Evolutionary conservation across 2,888 invertebrate genomes (phyloP).

Genomic region (Lymantria dispar): DNA sequence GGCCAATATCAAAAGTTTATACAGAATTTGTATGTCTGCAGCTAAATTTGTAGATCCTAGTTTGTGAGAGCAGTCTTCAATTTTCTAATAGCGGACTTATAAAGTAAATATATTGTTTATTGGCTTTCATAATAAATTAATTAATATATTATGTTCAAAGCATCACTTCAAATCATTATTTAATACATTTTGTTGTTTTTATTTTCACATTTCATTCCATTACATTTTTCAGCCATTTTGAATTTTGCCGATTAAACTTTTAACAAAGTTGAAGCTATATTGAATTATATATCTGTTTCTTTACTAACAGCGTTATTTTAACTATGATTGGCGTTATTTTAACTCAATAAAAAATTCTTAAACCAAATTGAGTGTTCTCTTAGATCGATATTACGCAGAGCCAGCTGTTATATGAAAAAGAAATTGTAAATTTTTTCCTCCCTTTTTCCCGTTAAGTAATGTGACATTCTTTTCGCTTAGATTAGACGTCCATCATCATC

Average conservation of each 20-base stretch:
- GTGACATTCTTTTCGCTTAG: constrained; percentile 30
- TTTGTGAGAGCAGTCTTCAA: constrained; percentile 20
- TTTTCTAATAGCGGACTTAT: constrained; percentile 46
- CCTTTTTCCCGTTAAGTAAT: constrained; percentile 1
- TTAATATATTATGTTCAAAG: constrained; percentile 51
- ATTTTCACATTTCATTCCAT: constrained; percentile 42
- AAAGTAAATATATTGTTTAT: constrained; percentile 16
- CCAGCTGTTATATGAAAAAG: too few species aligned
- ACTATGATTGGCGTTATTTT: constrained; percentile 42
- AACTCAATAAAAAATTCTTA: too few species aligned
- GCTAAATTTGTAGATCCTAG: constrained; percentile 4
- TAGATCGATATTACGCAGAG: too few species aligned
- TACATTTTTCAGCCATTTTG: constrained; percentile 44
- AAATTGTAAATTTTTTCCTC: too few species aligned
- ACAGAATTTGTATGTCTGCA: constrained; percentile 3
- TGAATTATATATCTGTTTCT: constrained; percentile 23
- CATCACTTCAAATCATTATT: constrained; percentile 63
- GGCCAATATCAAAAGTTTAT: not conserved
- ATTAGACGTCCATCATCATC: constrained; percentile 18
- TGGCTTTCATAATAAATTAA: constrained; percentile 45
- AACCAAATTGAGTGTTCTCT: too few species aligned
- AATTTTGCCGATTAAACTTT: constrained; percentile 29
- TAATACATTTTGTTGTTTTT: constrained; percentile 37
- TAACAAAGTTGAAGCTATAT: constrained; percentile 25
- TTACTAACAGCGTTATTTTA: constrained; percentile 64